Conservation (phyloP, 2,797 vertebrate species). For the Garrulus glandarius region DNA sequence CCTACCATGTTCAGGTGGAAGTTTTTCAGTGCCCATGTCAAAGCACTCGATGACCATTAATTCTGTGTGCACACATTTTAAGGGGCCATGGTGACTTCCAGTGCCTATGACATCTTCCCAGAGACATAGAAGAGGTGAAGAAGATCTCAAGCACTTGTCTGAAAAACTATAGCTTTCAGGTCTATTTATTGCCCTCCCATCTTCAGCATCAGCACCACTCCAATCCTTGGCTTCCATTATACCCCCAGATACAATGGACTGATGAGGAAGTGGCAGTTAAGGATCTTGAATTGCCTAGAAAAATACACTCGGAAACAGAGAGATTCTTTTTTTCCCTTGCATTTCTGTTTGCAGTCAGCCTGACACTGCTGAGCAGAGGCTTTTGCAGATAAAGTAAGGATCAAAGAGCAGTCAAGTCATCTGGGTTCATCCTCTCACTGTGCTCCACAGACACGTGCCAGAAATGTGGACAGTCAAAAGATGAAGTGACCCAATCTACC, state of each 20-base stretch:
- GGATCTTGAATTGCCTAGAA: not conserved
- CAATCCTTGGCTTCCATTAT: not conserved
- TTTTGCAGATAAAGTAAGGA: not conserved
- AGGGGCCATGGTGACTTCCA: not conserved
- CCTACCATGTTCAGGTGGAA: not conserved
- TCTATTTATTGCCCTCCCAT: not conserved
- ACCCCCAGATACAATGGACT: not conserved
- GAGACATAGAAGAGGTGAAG: not conserved
- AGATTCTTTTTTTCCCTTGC: no score
- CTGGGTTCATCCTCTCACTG: not conserved
- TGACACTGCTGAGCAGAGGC: not conserved
- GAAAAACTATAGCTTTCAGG: not conserved
- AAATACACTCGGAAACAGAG: not conserved
- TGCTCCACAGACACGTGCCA: not conserved
- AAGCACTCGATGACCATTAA: not conserved
- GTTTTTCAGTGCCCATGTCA: not conserved
- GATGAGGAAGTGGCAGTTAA: not conserved
- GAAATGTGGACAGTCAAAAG: not conserved
- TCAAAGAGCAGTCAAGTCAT: not conserved
- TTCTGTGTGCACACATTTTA: not conserved
- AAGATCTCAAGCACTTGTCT: not conserved
- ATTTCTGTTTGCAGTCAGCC: not conserved
- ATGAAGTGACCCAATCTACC: not conserved
- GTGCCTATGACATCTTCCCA: not conserved
- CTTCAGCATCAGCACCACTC: not conserved